phyloP scores from a whole-genome alignment of 1,140 invertebrate species.

The Cepaea nemoralis region DNA sequence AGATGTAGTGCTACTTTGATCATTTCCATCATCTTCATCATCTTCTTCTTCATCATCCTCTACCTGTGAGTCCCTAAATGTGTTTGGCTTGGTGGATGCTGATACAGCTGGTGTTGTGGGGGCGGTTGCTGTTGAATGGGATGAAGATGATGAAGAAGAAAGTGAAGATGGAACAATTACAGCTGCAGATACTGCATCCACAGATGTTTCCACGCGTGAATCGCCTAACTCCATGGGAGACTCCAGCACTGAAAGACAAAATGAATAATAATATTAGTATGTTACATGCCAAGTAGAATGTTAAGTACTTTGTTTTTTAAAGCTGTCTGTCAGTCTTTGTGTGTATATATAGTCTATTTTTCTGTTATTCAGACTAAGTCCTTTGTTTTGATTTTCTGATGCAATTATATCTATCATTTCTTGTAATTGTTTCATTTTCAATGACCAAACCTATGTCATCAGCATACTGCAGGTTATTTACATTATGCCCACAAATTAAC shows the following conservation, averaged over 20 bases:
- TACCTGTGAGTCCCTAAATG: conserved; percentile 71
- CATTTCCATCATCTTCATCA: conserved; percentile 73
- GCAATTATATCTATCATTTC: too few relatives aligned
- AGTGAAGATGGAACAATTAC: not conserved
- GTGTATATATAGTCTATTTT: too few relatives aligned
- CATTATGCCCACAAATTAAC: too few relatives aligned
- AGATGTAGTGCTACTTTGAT: conserved; percentile 59
- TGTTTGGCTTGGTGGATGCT: conserved; percentile 9
- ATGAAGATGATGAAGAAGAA: conserved; percentile 19
- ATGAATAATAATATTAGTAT: not conserved
- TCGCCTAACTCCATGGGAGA: not conserved
- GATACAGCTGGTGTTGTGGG: conserved; percentile 18
- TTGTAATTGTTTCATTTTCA: too few relatives aligned
- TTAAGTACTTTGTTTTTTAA: too few relatives aligned
- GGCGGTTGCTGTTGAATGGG: conserved; percentile 5
- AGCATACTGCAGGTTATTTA: too few relatives aligned
- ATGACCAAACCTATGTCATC: too few relatives aligned
- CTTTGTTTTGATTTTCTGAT: too few relatives aligned
- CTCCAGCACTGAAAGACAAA: conserved; percentile 14
- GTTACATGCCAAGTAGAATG: too few relatives aligned
- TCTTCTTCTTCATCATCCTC: conserved; percentile 78
- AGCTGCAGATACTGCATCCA: not conserved
- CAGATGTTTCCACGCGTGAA: not conserved
- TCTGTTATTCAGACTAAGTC: too few relatives aligned
- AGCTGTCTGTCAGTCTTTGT: too few relatives aligned